Evolutionary conservation across 23 tunicate species (phyloP), one percentile per base, ranked within the genome.

Genomic region (Botrylloides violaceus): DNA sequence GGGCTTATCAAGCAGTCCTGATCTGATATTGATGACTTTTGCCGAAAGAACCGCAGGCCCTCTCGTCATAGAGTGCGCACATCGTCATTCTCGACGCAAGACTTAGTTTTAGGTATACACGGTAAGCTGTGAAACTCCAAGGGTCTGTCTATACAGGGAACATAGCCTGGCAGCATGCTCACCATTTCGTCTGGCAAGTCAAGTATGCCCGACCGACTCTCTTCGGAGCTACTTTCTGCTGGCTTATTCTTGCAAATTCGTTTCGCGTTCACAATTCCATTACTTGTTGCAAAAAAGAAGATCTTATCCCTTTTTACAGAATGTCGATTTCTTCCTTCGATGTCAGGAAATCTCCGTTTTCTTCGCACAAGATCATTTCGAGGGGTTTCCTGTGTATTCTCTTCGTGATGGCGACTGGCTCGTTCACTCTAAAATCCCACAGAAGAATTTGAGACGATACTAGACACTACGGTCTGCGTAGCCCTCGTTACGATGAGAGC

Each of bases 141-240:
- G n/a, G n/a, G n/a, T n/a, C n/a, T n/a, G n/a, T n/a, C n/a, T n/a
- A n/a, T n/a, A n/a, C n/a, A n/a, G n/a, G n/a, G n/a, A n/a, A n/a
- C n/a, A n/a, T n/a, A n/a, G n/a, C n/a, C n/a, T n/a, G n/a, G n/a
- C n/a, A n/a, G n/a, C n/a, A n/a, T n/a, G n/a, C 78, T 73, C 59
- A 73, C 78, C 24, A 73, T 73, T 73, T 73, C 78, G 21, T 73
- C 21, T 24, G 78, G 78, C 59, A 73, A 61, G 15, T 59, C 32
- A 23, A 73, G 34, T 3, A 73, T 73, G 15, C 15, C 15, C 53
- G 53, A 7, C 53, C 12, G 15, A 15, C 53, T 43, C 15, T 9
- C 15, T 43, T 43, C 53, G 53, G 9, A 7, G 15, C 15, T 15
- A 43, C 15, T 43, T 7, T 43, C 53, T 43, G 53, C 9, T 43